These are phyloP conservation scores for Polyommatus icarus DNA, from an alignment of 2,888 invertebrate species.

Conservation along the genomic window DNA sequence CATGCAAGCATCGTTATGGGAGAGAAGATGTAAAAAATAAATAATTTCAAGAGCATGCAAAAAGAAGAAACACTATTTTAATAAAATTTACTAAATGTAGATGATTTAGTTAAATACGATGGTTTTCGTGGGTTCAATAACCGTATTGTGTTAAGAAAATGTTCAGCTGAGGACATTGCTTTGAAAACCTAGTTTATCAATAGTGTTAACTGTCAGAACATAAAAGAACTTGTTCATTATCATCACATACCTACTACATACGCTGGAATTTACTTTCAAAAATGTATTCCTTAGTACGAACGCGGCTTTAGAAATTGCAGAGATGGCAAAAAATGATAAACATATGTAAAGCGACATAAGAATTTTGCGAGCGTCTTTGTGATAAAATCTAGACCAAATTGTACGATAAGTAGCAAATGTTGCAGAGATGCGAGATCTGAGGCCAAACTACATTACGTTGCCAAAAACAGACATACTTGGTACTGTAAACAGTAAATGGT, in stretches of 20 bases:
- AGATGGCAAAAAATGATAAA: not conserved
- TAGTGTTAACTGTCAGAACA: not conserved
- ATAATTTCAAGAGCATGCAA: not conserved
- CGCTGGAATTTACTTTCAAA: not conserved
- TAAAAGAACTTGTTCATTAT: not conserved
- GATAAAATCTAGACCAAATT: conserved; percentile 15
- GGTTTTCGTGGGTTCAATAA: too few relatives aligned
- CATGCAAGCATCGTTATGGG: not conserved
- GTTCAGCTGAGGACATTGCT: too few relatives aligned
- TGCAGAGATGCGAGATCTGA: not conserved
- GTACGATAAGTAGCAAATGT: not conserved
- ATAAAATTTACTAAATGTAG: too few relatives aligned
- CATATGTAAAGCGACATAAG: not conserved
- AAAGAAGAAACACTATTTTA: not conserved
- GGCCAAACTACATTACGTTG: not conserved
- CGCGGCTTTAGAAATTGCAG: not conserved
- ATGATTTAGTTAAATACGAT: too few relatives aligned
- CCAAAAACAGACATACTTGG: not conserved
- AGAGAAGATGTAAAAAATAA: not conserved
- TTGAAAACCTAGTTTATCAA: not conserved
- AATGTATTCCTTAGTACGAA: not conserved
- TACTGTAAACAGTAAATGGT: not conserved
- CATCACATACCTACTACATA: not conserved
- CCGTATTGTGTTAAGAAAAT: too few relatives aligned
- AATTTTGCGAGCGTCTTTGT: not conserved